Evolutionary conservation across 2,888 invertebrate species (phyloP), one percentile per base, ranked within the genome.

Genomic region (Ennomos fuscantarius): DNA sequence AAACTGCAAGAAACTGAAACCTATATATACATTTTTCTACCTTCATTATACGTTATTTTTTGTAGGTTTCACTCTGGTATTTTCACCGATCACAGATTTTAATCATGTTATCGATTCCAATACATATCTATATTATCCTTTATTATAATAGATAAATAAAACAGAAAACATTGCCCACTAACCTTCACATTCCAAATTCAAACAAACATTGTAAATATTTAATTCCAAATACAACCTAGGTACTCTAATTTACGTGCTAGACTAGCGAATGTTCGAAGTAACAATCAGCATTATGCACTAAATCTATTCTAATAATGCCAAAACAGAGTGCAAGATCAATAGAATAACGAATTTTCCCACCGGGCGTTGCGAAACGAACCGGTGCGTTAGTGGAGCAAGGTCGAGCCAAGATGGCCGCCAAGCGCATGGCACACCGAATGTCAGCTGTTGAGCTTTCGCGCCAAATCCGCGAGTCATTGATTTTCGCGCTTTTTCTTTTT

Each of bases 331-430:
- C 68, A 72, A 75, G 62, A 78, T 83, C 74, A 73, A 82, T 86
- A 79, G 78, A 81, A 76, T 69, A 76, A 81, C 76, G 72, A 82
- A 82, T 86, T 87, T 89, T 89, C 89, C 81, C 86, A 88, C 82
- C 76, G 69, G 63, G 57, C 41, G 70, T 91, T 91, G 86, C 85
- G 82, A 89, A 87, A 89, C 74, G 60, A 79, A 81, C 83, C 81
- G 76, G 76, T 75, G 76, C 67, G 73, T 86, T 86, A 79, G 82
- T 90, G 75, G 91, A 91, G 90, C 91, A 91, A 92, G 91, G 91
- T 89, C 84, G 74, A 44, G 49, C 65, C 71, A 83, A 84, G 72
- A 83, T 86, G 86, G 86, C 84, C 83, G 89, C 78, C 86, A 81
- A 76, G 70, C 68, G 78, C 70, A 82, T 84, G 84, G 81, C 77